Evolutionary conservation across 1,140 invertebrate genomes (phyloP), one percentile per base, ranked within the genome.

Genomic region (Grapholita molesta): DNA sequence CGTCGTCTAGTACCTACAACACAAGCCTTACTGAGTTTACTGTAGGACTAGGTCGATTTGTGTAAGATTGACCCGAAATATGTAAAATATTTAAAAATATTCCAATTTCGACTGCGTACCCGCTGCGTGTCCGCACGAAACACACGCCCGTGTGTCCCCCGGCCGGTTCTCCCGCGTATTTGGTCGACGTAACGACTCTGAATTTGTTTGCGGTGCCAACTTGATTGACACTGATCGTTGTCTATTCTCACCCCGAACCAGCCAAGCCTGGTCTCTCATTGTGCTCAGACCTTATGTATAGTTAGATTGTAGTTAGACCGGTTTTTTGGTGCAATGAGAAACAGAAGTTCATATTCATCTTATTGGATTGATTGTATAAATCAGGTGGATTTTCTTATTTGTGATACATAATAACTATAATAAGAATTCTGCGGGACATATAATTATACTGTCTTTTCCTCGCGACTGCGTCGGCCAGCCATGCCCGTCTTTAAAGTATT

Each of bases 331-430:
- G 38, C 11, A 48, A 15, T 48, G 42, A 15, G 18, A 48, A 21
- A 21, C 15, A 12, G 9, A 12, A 21, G 0, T 18, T 48, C 42
- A 48, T 48, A 48, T 48, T 48, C 42, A 48, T 48, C 42, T 48
- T 48, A 48, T 48, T 48, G 42, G 42, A 48, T 48, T 48, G 42
- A 48, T 48, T 48, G 42, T 48, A 48, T 48, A 48, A 48, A 48
- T 48, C 42, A 48, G 21, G 4, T 21, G 42, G 2, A 48, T 48
- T 48, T 48, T 48, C 42, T 48, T 48, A 48, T 48, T 48, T 48
- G 42, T 48, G 15, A 38, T 21, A n/a, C n/a, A n/a, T n/a, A n/a
- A n/a, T n/a, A n/a, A n/a, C n/a, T n/a, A n/a, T n/a, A n/a, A n/a
- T n/a, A n/a, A n/a, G n/a, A n/a, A n/a, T n/a, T n/a, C n/a, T n/a